Evolutionary conservation across 2,113 vertebrate genomes (phyloP).

Genomic region (Pterophyllum scalare): DNA sequence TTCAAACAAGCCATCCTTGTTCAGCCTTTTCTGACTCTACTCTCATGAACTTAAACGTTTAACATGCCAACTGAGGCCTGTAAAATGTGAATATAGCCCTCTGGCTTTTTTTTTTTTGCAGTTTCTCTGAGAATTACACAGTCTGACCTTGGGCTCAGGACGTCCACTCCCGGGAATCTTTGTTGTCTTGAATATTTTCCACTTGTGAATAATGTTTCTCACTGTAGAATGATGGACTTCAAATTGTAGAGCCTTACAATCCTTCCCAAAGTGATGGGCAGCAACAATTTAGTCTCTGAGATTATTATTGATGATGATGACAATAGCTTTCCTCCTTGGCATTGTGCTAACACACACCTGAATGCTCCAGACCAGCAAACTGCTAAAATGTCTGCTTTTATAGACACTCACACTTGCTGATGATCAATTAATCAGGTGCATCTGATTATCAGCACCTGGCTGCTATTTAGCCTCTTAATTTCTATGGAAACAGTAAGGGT

Average conservation of each 20-base stretch:
- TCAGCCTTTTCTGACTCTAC: neutral
- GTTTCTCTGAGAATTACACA: neutral
- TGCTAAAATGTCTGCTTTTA: neutral
- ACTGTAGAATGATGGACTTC: neutral
- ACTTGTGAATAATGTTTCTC: neutral
- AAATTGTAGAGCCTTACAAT: neutral
- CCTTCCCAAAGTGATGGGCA: neutral
- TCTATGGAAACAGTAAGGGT: neutral
- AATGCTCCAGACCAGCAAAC: neutral
- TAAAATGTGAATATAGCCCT: neutral
- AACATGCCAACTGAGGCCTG: neutral
- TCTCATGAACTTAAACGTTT: neutral
- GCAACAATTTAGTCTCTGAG: rapidly evolving
- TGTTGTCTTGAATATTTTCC: neutral
- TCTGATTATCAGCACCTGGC: neutral
- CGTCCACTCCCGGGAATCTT: neutral
- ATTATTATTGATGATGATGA: too few species aligned
- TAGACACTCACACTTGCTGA: neutral
- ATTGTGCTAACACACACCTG: neutral
- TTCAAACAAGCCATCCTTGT: neutral
- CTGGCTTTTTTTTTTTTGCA: neutral
- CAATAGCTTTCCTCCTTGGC: neutral
- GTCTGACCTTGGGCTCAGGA: neutral
- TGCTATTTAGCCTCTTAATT: neutral
- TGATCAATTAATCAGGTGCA: neutral